Percentiles rank a stretch among this genome's conserved stretches.
These are phyloP conservation scores for Lutjanus erythropterus DNA, from an alignment of 2,113 vertebrate genomes.

Conservation along the genomic window DNA sequence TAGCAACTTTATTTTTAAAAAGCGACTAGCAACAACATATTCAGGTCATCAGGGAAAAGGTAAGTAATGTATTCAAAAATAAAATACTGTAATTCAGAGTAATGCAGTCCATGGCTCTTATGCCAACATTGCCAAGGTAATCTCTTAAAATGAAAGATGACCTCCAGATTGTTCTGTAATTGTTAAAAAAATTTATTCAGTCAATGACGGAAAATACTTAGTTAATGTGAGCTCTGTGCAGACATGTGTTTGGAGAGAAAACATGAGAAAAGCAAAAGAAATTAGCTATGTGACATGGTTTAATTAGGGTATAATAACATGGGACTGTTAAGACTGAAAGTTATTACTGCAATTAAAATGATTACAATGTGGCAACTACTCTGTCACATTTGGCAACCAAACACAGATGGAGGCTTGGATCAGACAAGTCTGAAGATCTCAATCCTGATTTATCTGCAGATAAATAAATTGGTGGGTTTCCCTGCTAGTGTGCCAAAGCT, in stretches of 20 bases:
- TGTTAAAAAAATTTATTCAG: too few species aligned
- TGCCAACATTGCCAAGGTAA: too few species aligned
- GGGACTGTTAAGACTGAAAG: not conserved
- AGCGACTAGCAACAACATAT: too few species aligned
- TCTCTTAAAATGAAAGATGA: too few species aligned
- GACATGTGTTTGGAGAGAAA: not conserved
- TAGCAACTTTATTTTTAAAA: too few species aligned
- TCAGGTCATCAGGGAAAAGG: too few species aligned
- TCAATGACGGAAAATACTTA: too few species aligned
- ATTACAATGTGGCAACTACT: conserved; percentile 20
- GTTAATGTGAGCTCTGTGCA: too few species aligned
- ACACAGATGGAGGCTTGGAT: not conserved
- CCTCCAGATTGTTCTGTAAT: too few species aligned
- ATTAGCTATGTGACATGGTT: not conserved
- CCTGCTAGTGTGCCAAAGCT: conserved; percentile 2
- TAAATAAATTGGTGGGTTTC: not conserved
- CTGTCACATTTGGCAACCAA: conserved; percentile 19
- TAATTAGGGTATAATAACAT: conserved; percentile 16
- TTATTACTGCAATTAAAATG: conserved; percentile 21
- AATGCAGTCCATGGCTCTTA: too few species aligned
- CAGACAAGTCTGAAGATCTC: not conserved
- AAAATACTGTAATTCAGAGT: too few species aligned
- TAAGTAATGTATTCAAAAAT: too few species aligned
- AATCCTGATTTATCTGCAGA: not conserved
- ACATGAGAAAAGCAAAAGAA: not conserved